Evolutionary conservation across 2,113 vertebrate species (phyloP).

Genomic region (Hypanus sabinus): DNA sequence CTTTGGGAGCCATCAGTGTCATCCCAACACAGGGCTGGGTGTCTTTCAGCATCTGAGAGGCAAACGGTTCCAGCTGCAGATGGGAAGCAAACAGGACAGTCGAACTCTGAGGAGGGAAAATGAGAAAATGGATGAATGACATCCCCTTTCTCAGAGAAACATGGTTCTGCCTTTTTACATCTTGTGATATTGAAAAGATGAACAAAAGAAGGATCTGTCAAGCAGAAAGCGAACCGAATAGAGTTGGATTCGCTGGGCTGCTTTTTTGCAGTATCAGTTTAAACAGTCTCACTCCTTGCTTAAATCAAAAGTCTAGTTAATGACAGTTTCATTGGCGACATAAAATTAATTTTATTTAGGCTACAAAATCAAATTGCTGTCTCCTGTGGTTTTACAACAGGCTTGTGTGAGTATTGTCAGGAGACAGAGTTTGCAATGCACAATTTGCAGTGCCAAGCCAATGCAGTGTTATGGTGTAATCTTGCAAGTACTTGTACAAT

Average conservation of each 20-base stretch:
- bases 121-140: slow-evolving; percentile 45
- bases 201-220: slow-evolving; percentile 45
- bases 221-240: slow-evolving; percentile 43
- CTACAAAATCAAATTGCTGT: not conserved
- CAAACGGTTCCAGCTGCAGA: slow-evolving; percentile 8
- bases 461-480: slow-evolving; percentile 46
- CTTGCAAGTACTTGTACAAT: slow-evolving; percentile 53
- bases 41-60: slow-evolving; percentile 29
- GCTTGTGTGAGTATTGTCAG: slow-evolving; percentile 4
- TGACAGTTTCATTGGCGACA: slow-evolving; percentile 20
- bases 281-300: slow-evolving; percentile 39
- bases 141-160: slow-evolving; percentile 48
- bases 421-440: slow-evolving; percentile 39
- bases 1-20: not conserved
- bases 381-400: not conserved
- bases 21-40: not conserved
- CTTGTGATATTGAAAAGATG: slow-evolving; percentile 41
- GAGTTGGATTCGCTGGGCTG: slow-evolving; percentile 54
- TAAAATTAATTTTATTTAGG: slow-evolving; percentile 33
- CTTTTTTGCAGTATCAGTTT: slow-evolving; percentile 46
- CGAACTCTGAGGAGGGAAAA: slow-evolving; percentile 21
- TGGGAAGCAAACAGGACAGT: not conserved
- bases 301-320: slow-evolving; percentile 25
- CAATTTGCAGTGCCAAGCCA: slow-evolving; percentile 33
- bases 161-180: slow-evolving; percentile 42